Percentiles rank a stretch among this genome's conserved stretches.
phyloP scores from a whole-genome alignment of 2,888 invertebrate genomes.

The Gymnoscelis rufifasciata region DNA sequence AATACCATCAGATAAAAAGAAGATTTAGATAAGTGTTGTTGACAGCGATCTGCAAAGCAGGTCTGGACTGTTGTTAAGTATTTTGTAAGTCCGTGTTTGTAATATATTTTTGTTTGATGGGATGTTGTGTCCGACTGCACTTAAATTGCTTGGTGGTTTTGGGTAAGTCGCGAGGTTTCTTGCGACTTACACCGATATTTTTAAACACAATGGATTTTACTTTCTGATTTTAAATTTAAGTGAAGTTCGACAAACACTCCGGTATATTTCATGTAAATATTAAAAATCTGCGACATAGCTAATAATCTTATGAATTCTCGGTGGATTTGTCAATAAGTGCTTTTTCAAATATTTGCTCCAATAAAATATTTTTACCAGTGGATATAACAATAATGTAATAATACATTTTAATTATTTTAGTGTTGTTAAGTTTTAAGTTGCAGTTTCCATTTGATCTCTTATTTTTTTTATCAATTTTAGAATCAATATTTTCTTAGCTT shows the following conservation, averaged over 20 bases:
- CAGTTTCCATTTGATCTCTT: constrained; percentile 74
- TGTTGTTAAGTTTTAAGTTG: constrained; percentile 70
- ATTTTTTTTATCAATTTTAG: constrained; percentile 67
- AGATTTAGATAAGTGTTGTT: constrained; percentile 72
- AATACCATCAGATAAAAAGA: constrained; percentile 75
- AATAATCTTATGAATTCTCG: constrained; percentile 13
- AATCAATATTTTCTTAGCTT: constrained; percentile 56
- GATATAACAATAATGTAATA: constrained; percentile 27
- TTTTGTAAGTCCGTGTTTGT: constrained; percentile 68
- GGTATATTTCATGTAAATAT: constrained; percentile 22
- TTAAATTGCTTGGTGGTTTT: constrained; percentile 74
- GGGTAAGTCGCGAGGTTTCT: constrained; percentile 41
- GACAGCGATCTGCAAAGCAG: constrained; percentile 76
- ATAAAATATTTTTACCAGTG: constrained; percentile 18
- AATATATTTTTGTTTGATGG: constrained; percentile 49
- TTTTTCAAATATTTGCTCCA: constrained; percentile 19
- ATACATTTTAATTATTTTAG: constrained; percentile 34
- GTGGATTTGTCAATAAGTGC: constrained; percentile 14
- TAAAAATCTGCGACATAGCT: constrained; percentile 27
- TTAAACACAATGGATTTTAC: constrained; percentile 56
- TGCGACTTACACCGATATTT: constrained; percentile 45
- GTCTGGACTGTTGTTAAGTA: constrained; percentile 73
- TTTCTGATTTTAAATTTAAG: constrained; percentile 59
- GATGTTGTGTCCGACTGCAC: constrained; percentile 79
- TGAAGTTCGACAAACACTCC: constrained; percentile 75